A percentile compares a stretch with the other conserved stretches of the same genome.
phyloP scores from a whole-genome alignment of 2,888 invertebrate genomes.

The Tuta absoluta region DNA sequence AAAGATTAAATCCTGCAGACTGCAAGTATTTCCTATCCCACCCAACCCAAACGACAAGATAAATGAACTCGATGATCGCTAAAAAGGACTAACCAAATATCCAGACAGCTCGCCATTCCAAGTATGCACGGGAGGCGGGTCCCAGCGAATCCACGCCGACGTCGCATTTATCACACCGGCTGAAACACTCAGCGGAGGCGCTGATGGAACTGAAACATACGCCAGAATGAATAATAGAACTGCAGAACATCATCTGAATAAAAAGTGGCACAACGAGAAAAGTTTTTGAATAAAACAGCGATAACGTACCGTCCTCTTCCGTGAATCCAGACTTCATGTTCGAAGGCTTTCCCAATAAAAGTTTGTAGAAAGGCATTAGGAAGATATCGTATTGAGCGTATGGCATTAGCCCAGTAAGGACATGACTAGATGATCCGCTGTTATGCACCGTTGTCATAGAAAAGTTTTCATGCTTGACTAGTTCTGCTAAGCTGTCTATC shows the following conservation, averaged over 20 bases:
- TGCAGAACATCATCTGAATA: background rate
- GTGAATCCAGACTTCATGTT: constrained; percentile 93
- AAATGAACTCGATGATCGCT: constrained; percentile 35
- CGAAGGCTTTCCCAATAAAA: constrained; percentile 94
- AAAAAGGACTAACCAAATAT: constrained; percentile 87
- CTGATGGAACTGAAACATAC: constrained; percentile 86
- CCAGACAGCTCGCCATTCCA: constrained; percentile 92
- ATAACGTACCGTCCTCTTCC: constrained; percentile 88
- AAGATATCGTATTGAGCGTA: constrained; percentile 96
- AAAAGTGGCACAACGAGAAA: constrained; percentile 12
- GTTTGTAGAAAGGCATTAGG: constrained; percentile 93
- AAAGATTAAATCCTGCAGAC: background rate
- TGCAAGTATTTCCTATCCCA: constrained; percentile 75
- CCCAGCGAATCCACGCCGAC: constrained; percentile 90
- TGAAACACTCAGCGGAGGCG: constrained; percentile 89
- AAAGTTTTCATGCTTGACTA: constrained; percentile 79
- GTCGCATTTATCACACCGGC: constrained; percentile 91
- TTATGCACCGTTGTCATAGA: constrained; percentile 87
- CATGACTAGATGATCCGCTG: constrained; percentile 86
- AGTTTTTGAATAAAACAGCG: background rate
- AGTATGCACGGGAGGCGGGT: constrained; percentile 88
- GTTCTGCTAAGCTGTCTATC: constrained; percentile 60
- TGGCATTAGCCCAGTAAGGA: constrained; percentile 89
- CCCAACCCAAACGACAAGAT: constrained; percentile 29
- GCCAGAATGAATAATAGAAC: constrained; percentile 26